phyloP scores from a whole-genome alignment of 2,888 invertebrate genomes.

The Imbricaverruca yamaguchii region DNA sequence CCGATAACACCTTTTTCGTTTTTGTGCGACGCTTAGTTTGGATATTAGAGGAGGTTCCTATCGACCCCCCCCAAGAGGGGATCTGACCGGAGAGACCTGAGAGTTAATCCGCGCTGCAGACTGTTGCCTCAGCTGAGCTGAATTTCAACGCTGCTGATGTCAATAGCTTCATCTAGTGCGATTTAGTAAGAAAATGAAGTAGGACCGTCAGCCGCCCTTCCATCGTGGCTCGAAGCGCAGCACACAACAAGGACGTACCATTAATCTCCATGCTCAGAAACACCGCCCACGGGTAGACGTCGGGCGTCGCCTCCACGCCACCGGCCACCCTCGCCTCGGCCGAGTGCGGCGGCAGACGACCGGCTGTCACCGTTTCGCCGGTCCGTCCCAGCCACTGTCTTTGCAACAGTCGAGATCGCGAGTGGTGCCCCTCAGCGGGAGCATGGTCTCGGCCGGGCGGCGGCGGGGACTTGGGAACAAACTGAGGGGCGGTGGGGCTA shows the following conservation, averaged over 20 bases:
- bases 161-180: neutral
- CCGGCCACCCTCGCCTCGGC: neutral
- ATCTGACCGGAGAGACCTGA: too few species aligned
- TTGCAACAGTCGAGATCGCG: too few species aligned
- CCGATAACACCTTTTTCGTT: too few species aligned
- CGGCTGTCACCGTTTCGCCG: neutral
- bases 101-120: neutral
- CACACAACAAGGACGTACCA: neutral
- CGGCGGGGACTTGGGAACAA: too few species aligned
- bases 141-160: neutral
- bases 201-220: neutral
- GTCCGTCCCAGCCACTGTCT: too few species aligned
- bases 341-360: neutral
- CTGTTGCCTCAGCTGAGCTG: too few species aligned
- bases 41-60: too few species aligned
- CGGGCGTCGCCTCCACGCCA: neutral
- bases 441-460: too few species aligned
- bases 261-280: neutral
- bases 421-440: too few species aligned
- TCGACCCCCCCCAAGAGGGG: too few species aligned
- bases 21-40: too few species aligned
- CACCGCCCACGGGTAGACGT: neutral
- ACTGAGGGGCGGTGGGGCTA: too few species aligned
- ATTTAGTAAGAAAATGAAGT: neutral
- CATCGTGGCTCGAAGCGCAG: neutral